These are phyloP conservation scores for Micromesistius poutassou DNA, from an alignment of 2,797 vertebrate genomes.

Conservation along the genomic window DNA sequence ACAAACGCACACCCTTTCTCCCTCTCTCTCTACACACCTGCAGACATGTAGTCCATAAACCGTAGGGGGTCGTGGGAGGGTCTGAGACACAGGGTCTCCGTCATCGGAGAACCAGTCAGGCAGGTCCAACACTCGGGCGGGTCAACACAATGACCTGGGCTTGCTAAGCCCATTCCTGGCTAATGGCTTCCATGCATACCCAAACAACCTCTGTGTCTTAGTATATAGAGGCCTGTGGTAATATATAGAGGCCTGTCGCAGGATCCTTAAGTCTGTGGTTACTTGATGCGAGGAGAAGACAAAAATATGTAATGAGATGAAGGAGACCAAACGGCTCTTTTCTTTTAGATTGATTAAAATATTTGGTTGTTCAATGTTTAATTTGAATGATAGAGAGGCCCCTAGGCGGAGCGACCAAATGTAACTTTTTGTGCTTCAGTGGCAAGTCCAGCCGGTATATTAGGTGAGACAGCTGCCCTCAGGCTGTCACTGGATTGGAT, in stretches of 20 bases:
- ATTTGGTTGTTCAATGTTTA: not conserved
- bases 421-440: not conserved
- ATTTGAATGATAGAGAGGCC: not conserved
- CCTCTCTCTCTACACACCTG: constrained; percentile 41
- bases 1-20: constrained; percentile 7
- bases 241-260: not conserved
- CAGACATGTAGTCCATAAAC: constrained; percentile 55
- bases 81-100: not conserved
- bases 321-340: not conserved
- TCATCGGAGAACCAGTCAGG: not conserved
- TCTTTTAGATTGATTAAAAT: not conserved
- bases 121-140: constrained; percentile 37
- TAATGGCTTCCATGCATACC: not conserved
- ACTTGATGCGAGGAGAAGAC: not conserved
- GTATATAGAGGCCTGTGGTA: not conserved
- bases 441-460: not conserved
- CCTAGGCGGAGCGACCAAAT: not conserved
- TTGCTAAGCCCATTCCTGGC: constrained; percentile 2
- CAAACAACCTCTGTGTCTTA: not conserved
- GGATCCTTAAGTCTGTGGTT: not conserved
- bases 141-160: constrained; percentile 33
- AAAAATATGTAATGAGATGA: not conserved
- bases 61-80: not conserved
- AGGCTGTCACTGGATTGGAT: not conserved
- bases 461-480: not conserved